Percentiles rank a stretch among this genome's conserved stretches.
Evolutionary conservation across 2,888 invertebrate species (phyloP).

Genomic region (Neuroscelio doddi): DNA sequence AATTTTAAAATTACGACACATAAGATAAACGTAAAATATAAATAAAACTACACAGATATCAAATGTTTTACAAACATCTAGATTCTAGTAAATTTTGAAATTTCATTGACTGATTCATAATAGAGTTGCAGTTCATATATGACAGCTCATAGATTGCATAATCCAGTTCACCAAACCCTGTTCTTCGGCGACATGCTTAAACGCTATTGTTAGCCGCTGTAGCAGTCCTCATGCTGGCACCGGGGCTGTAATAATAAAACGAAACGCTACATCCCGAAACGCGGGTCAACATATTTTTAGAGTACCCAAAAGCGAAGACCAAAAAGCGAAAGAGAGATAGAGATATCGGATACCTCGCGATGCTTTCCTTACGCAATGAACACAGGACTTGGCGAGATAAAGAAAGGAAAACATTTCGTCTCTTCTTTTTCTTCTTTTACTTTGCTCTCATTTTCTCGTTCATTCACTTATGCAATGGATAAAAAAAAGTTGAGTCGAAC

Average conservation of each 20-base stretch:
- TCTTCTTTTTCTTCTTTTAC: constrained; percentile 2
- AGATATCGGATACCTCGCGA: constrained; percentile 35
- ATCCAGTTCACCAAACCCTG: constrained; percentile 67
- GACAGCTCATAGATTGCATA: constrained; percentile 52
- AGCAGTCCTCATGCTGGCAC: constrained; percentile 10
- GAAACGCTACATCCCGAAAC: constrained; percentile 65
- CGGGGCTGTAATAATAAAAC: constrained; percentile 67
- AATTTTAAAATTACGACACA: neutral
- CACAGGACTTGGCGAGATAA: constrained; percentile 4
- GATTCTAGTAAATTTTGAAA: constrained; percentile 4
- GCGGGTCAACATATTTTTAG: constrained; percentile 69
- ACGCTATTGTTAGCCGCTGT: constrained; percentile 62
- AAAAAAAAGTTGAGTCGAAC: no score
- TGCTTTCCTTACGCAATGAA: constrained; percentile 27
- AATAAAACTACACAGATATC: neutral
- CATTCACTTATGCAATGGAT: constrained; percentile 12
- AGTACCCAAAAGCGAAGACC: constrained; percentile 34
- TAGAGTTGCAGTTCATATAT: constrained; percentile 18
- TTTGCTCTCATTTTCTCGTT: constrained; percentile 7
- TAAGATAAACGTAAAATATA: neutral
- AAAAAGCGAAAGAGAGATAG: constrained; percentile 33
- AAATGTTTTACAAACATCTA: neutral
- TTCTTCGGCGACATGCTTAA: constrained; percentile 52
- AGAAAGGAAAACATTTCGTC: constrained; percentile 9
- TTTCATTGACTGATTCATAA: constrained; percentile 18